These are phyloP conservation scores for Nyctereutes procyonoides DNA, from an alignment of 2,113 vertebrate genomes.

Conservation along the genomic window DNA sequence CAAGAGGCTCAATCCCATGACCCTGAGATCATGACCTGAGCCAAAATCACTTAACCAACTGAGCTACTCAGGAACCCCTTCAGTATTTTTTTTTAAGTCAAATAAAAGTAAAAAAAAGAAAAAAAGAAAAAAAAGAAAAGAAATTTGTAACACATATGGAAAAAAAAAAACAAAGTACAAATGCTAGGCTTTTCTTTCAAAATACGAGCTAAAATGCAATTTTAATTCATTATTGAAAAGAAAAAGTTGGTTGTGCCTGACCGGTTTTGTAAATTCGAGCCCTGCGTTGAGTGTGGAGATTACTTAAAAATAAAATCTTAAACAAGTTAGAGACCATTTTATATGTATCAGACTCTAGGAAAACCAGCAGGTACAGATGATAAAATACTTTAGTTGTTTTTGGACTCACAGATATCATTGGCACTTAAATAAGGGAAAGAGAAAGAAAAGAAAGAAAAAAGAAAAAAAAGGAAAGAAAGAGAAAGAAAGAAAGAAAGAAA, in stretches of 20 bases:
- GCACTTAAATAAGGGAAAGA: neutral
- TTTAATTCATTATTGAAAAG: neutral
- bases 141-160: neutral
- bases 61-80: neutral
- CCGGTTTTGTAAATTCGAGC: neutral
- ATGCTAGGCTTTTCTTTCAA: neutral
- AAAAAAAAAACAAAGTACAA: neutral
- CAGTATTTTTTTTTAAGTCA: neutral
- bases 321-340: neutral
- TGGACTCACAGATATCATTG: neutral
- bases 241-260: neutral
- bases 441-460: no score
- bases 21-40: neutral
- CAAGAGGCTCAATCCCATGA: neutral
- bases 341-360: neutral
- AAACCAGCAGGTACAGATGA: neutral
- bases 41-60: neutral
- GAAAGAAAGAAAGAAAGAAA: no score
- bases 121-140: neutral
- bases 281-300: neutral
- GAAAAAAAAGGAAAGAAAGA: no score
- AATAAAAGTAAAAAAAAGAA: neutral
- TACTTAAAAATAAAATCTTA: neutral
- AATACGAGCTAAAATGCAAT: neutral
- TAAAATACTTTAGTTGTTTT: neutral